Percentiles rank a stretch among this genome's conserved stretches.
Conservation (phyloP, 2,888 invertebrate species). For the Cheilosia urbana region DNA sequence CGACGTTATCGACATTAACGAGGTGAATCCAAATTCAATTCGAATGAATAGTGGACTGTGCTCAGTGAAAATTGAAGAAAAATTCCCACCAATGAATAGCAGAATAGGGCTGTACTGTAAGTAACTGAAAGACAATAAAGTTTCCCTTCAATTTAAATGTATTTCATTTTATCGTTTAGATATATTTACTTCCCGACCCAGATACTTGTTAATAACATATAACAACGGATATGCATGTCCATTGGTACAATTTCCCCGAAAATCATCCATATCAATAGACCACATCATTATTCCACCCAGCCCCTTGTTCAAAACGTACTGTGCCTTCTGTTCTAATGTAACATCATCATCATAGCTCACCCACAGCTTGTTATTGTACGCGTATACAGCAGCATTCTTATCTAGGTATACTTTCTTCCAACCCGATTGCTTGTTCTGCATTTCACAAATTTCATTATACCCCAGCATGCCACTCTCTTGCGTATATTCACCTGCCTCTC, state of each 20-base stretch:
- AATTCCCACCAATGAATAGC: no score
- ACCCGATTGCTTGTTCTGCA: constrained; percentile 64
- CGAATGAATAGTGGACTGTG: no score
- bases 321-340: constrained; percentile 81
- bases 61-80: no score
- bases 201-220: constrained; percentile 78
- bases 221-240: constrained; percentile 81
- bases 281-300: constrained; percentile 85
- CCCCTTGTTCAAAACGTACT: constrained; percentile 80
- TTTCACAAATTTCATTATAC: constrained; percentile 78
- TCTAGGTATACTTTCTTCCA: constrained; percentile 80
- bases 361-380: constrained; percentile 82
- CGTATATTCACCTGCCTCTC: constrained; percentile 77
- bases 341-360: constrained; percentile 83
- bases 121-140: no score
- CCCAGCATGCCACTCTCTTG: constrained; percentile 77
- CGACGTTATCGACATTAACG: no score
- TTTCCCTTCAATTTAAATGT: no score
- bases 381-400: constrained; percentile 80
- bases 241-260: constrained; percentile 81
- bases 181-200: background rate
- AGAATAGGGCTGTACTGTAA: no score
- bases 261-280: constrained; percentile 85
- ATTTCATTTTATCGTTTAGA: no score
- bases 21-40: no score